Evolutionary conservation across 2,797 vertebrate genomes (phyloP), one percentile per base, ranked within the genome.

Genomic region (Pterois miles): DNA sequence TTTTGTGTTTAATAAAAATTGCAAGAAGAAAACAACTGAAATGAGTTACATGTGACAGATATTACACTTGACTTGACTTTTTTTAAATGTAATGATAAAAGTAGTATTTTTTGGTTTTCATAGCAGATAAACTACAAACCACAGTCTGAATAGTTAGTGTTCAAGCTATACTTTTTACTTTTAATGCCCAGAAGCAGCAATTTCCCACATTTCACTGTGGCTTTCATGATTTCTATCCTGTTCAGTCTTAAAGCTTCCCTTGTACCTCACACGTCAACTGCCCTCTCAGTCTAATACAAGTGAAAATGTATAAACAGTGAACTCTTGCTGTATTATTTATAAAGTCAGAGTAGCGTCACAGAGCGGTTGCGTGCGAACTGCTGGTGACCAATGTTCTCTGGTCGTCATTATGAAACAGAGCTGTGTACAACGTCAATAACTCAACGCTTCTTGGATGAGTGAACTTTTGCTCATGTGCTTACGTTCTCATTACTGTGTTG

Each of bases 381-480:
- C 12, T 13, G 71, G 43, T 40, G 81, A 46, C 43, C 11, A 73
- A 69, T 74, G 60, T 31, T 81, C 65, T 52, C 29, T 69, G 79
- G 13, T 31, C 6, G 20, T 82, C 76, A 75, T 94, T 91, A 91
- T 80, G 86, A 89, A 93, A 93, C 85, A 54, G 56, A 80, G 84
- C 73, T 23, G 46, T 25, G 83, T 63, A 88, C 86, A 65, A 71
- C 85, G 74, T 95, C 92, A 84, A 94, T 94, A 93, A 83, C 74
- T 71, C 84, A 65, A 70, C 48, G 82, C 89, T 87, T 87, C 76
- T 83, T 91, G 89, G 91, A 91, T 92, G 91, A 94, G 84, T 89
- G 89, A 90, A 83, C 87, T 62, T 82, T 73, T 74, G 80, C 89
- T 82, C 62, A 8, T 86, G 77, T 93, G 89, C 90, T 87, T 88